Evolutionary conservation across 2,113 vertebrate genomes (phyloP).

Genomic region (Pseudopodoces humilis): DNA sequence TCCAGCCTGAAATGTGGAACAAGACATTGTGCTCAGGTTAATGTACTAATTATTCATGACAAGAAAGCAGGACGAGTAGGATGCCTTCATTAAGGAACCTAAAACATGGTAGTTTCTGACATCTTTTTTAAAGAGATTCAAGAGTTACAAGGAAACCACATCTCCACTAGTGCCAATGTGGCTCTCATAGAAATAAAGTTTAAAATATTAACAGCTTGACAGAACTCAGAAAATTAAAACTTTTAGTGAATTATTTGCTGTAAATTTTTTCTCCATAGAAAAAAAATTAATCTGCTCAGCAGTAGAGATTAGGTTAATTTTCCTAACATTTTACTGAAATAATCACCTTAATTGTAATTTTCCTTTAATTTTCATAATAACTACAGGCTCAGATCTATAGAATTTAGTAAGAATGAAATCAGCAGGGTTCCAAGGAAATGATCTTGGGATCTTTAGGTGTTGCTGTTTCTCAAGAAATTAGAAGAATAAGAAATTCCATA

Average conservation of each 20-base stretch:
- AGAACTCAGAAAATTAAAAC: neutral
- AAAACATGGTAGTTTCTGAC: neutral
- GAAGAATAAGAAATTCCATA: neutral
- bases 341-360: slow-evolving; percentile 32
- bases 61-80: neutral
- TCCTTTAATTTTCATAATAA: neutral
- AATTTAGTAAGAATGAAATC: neutral
- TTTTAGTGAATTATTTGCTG: neutral
- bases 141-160: neutral
- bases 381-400: slow-evolving; percentile 3
- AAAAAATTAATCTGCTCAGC: neutral
- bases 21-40: neutral
- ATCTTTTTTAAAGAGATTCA: neutral
- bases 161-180: neutral
- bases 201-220: neutral
- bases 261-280: neutral
- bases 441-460: neutral
- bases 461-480: neutral
- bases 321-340: neutral
- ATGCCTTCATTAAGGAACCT: neutral
- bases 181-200: neutral
- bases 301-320: slow-evolving; percentile 17
- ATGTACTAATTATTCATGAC: neutral
- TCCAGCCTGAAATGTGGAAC: neutral
- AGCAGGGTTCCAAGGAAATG: neutral